Evolutionary conservation across 2,888 invertebrate genomes (phyloP), one percentile per base, ranked within the genome.

Genomic region (Cerastis rubricosa): DNA sequence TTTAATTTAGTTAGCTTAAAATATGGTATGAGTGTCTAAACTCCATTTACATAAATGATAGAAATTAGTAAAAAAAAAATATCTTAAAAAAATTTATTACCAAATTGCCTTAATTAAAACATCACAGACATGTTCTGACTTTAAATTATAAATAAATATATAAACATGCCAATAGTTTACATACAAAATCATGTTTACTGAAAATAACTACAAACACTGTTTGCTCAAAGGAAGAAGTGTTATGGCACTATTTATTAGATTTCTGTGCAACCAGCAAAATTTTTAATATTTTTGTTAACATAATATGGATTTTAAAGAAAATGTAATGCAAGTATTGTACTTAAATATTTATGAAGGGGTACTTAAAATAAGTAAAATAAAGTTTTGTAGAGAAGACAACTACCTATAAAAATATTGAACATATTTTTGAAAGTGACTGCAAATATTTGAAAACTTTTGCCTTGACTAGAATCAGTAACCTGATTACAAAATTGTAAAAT

Each of bases 101-200:
- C 78, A 86, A 91, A 93, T 91, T 96, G 86, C 81, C 91, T 92
- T 91, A 93, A 89, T 90, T 91, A 90, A 92, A 92, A 84, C 92
- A 94, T 94, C 94, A 94, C 94, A 94, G 94, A 93, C 92, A 93
- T 88, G 90, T 93, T 91, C 93, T 87, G 88, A 88, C 88, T 88
- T 88, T 90, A 88, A 87, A 87, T 86, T 91, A 90, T 87, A 88
- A 89, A 91, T 92, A 92, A 90, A 91, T 91, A 91, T 82, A 84
- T 80, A 85, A 88, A 87, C 84, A 88, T 89, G 91, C 90, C 91
- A 90, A 89, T 90, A 66, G 59, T 63, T 76, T 68, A 57, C 64
- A 76, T 61, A 77, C 22, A 77, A 40, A 68, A 79, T 74, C 63
- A 81, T 74, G 78, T 75, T 83, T 84, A 77, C 73, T 82, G 54